Evolutionary conservation across 2,888 invertebrate species (phyloP).

Genomic region (Anorthoa munda): DNA sequence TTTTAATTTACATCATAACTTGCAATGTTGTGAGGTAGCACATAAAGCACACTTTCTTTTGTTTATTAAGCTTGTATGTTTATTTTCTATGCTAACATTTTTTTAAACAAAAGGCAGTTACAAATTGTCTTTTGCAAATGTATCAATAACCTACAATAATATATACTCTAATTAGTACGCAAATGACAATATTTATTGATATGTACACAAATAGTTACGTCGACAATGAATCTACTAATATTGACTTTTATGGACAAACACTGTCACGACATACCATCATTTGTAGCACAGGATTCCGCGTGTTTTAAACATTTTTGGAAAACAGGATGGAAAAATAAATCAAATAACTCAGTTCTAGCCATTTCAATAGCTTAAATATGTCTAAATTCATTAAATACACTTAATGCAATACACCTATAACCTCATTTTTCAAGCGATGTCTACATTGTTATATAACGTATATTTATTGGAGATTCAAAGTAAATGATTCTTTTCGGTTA

Average conservation of each 20-base stretch:
- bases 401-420: slow-evolving; percentile 83
- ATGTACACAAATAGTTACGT: slow-evolving; percentile 28
- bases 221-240: slow-evolving; percentile 54
- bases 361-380: slow-evolving; percentile 78
- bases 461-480: slow-evolving; percentile 62
- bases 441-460: slow-evolving; percentile 70
- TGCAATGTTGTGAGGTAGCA: background rate
- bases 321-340: slow-evolving; percentile 90
- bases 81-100: background rate
- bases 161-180: background rate
- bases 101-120: background rate
- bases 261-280: slow-evolving; percentile 80
- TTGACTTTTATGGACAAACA: slow-evolving; percentile 37
- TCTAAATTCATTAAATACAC: slow-evolving; percentile 79
- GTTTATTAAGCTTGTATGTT: background rate
- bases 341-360: slow-evolving; percentile 90
- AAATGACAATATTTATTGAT: slow-evolving; percentile 14
- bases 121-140: background rate
- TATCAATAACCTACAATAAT: slow-evolving; percentile 4
- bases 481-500: slow-evolving; percentile 57
- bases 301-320: slow-evolving; percentile 90
- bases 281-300: slow-evolving; percentile 82
- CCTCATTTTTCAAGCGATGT: slow-evolving; percentile 79
- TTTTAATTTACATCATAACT: background rate
- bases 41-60: slow-evolving; percentile 7